Base-by-base conservation (phyloP, 2,888 invertebrate genomes). In the Tigriopus californicus region DNA sequence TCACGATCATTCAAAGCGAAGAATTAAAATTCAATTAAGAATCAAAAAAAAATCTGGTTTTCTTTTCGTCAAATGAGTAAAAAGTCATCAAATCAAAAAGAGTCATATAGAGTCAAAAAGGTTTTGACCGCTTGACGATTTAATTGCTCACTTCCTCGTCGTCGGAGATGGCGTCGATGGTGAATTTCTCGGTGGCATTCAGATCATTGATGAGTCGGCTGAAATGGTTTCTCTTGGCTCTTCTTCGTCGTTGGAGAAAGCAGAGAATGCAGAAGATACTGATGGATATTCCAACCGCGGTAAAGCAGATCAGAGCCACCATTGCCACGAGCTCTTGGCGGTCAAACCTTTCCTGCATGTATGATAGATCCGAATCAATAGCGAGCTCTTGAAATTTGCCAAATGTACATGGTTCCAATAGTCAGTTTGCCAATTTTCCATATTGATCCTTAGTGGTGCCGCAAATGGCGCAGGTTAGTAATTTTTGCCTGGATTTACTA, bases 131-230 rank as follows among this genome's bases (percentile, higher is more conserved):
- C 15, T 6, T 10, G 20, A 46, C 15, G 20, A 8, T 18, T 47
- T 13, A 47, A 20, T 18, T 11, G 47, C 33, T 33, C 24, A 33
- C 22, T 22, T 52, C 54, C 15, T 54, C 54, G 41, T 54, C 41
- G 15, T 54, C 54, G 11, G 54, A 54, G 6, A 41, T 18, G 41
- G 12, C 41, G 18, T 40, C 54, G 15, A 54, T 40, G 10, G 54
- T 33, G 54, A 54, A 54, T 18, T 54, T 54, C 18, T 54, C 54
- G 6, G 54, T 40, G 22, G 54, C 54, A n/a, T 54, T 54, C 18
- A 54, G 25, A 41, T 54, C 54, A 13, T 41, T 5, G 41, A 54
- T 18, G n/a, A 54, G 41, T 41, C 54, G n/a, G 13, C 18, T 41
- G 41, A 54, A 54, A 41, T 54, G 54, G 10, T 18, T 54, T 22